phyloP scores from a whole-genome alignment of 2,797 vertebrate genomes.

The Clamator glandarius region DNA sequence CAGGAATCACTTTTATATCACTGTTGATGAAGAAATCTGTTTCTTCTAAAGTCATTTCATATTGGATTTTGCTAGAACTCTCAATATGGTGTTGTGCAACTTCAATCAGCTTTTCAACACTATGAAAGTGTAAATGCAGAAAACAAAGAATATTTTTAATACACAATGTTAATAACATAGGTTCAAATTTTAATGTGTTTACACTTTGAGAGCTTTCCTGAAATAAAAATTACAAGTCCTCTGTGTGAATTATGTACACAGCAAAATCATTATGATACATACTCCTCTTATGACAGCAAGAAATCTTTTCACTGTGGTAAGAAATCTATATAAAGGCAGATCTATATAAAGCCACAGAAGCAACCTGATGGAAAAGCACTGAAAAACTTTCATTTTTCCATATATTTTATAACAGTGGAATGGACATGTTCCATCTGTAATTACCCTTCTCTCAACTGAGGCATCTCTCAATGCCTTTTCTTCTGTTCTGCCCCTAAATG shows the following conservation, averaged over 20 bases:
- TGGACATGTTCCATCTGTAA: neutral
- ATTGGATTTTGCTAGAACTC: conserved; percentile 78
- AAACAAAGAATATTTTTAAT: neutral
- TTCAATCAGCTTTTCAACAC: conserved; percentile 85
- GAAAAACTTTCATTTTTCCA: neutral
- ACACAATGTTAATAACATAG: neutral
- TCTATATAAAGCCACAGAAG: neutral
- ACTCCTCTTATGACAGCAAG: neutral
- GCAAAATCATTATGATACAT: neutral
- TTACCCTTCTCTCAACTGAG: neutral
- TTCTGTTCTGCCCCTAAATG: neutral
- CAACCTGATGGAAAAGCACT: neutral
- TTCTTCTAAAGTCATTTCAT: conserved; percentile 83
- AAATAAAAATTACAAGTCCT: neutral
- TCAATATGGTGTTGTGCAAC: conserved; percentile 86
- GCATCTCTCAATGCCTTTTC: neutral
- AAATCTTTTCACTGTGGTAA: neutral
- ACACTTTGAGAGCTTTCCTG: neutral
- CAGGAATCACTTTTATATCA: conserved; percentile 79
- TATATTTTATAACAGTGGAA: neutral
- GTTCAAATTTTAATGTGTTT: neutral
- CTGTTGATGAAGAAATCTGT: conserved; percentile 85
- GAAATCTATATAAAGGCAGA: neutral
- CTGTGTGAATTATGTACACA: neutral
- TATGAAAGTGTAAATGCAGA: conserved; percentile 58